Evolutionary conservation across 2,113 vertebrate species (phyloP).

Genomic region (Ovis canadensis): DNA sequence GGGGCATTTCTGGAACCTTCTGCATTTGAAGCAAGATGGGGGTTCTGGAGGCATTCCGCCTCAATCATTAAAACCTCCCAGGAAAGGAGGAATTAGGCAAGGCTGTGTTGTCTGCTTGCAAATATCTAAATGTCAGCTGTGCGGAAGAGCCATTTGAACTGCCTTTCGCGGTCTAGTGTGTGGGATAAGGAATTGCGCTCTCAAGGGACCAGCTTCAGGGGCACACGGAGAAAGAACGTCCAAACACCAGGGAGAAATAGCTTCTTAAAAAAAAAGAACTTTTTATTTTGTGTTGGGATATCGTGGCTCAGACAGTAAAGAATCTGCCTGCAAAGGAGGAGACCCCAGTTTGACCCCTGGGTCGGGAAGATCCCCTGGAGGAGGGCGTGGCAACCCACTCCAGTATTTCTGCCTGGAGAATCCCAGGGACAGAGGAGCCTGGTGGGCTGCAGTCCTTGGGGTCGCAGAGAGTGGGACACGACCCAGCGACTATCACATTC

Average conservation of each 20-base stretch:
- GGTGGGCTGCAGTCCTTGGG: neutral
- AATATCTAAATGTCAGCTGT: accelerated
- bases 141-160: accelerated
- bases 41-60: neutral
- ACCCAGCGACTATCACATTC: neutral
- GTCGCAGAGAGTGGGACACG: accelerated
- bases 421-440: neutral
- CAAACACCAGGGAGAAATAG: accelerated
- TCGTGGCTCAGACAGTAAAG: neutral
- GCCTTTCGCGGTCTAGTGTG: accelerated
- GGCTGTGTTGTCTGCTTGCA: neutral
- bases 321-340: neutral
- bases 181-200: accelerated
- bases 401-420: neutral
- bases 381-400: neutral
- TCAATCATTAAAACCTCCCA: accelerated
- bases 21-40: accelerated
- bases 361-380: neutral
- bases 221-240: accelerated
- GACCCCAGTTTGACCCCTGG: neutral
- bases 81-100: accelerated
- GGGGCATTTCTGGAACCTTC: neutral
- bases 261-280: neutral
- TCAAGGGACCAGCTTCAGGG: too few species aligned
- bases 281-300: neutral